Evolutionary conservation across 2,113 vertebrate species (phyloP).

Genomic region (Pedetes capensis): DNA sequence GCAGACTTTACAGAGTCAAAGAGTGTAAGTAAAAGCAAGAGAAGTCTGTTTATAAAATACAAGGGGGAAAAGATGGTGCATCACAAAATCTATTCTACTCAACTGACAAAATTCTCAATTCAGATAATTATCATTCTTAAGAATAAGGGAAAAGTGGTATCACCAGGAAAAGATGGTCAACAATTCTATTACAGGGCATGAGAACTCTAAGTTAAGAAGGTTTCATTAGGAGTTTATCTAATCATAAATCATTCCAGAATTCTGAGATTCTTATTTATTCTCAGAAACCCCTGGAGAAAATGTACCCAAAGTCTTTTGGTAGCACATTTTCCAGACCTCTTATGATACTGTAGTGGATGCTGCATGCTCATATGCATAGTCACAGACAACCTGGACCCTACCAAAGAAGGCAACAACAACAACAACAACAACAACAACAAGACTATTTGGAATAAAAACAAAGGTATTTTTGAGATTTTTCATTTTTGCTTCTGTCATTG

Average conservation of each 20-base stretch:
- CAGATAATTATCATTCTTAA: neutral
- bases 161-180: neutral
- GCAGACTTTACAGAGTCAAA: neutral
- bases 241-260: neutral
- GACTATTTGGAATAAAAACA: neutral
- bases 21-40: neutral
- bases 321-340: neutral
- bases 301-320: neutral
- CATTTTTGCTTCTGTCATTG: neutral
- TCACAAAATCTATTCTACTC: neutral
- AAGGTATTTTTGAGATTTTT: neutral
- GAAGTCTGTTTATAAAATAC: neutral
- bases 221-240: neutral
- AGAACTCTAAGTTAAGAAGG: neutral
- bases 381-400: neutral
- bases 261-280: neutral
- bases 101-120: neutral
- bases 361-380: neutral
- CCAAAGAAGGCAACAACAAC: neutral
- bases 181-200: neutral
- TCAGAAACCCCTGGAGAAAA: neutral
- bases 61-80: rapidly evolving
- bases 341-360: neutral
- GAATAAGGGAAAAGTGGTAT: neutral
- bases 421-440: too few relatives aligned